Percentiles rank a stretch among this genome's conserved stretches.
Evolutionary conservation across 2,888 invertebrate species (phyloP).

Genomic region (Beris chalybata): DNA sequence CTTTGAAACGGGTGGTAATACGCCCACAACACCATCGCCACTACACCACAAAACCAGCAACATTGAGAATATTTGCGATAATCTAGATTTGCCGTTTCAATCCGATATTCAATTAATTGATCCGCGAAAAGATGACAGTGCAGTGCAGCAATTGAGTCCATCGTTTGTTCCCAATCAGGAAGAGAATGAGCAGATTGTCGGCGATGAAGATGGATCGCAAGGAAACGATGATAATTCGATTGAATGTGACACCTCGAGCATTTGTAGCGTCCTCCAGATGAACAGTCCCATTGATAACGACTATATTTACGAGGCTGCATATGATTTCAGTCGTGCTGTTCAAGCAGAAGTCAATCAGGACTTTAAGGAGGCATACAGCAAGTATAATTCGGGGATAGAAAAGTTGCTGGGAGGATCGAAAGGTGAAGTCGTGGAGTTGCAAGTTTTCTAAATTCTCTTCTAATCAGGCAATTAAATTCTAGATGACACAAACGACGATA

Average conservation of each 20-base stretch:
- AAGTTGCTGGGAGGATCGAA: slow-evolving; percentile 50
- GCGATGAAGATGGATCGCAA: background rate
- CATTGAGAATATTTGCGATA: slow-evolving; percentile 50
- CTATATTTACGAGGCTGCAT: slow-evolving; percentile 56
- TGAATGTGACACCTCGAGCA: slow-evolving; percentile 38
- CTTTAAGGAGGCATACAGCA: slow-evolving; percentile 50
- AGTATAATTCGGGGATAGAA: slow-evolving; percentile 54
- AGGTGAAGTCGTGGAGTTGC: slow-evolving; percentile 35
- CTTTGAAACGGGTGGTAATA: slow-evolving; percentile 61
- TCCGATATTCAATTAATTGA: slow-evolving; percentile 43
- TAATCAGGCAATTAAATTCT: background rate
- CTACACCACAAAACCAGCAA: slow-evolving; percentile 44
- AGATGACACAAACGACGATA: slow-evolving; percentile 52
- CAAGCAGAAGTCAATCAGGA: slow-evolving; percentile 54
- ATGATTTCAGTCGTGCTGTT: slow-evolving; percentile 55
- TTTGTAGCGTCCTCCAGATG: slow-evolving; percentile 48
- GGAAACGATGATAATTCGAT: slow-evolving; percentile 8
- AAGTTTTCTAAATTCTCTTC: background rate
- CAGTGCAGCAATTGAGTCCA: slow-evolving; percentile 10
- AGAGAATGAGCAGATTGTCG: background rate
- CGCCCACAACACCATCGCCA: slow-evolving; percentile 38
- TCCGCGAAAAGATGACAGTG: slow-evolving; percentile 43
- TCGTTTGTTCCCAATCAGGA: slow-evolving; percentile 2
- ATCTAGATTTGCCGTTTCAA: slow-evolving; percentile 46
- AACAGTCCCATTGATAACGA: slow-evolving; percentile 47